Evolutionary conservation across 2,888 invertebrate species (phyloP), one percentile per base, ranked within the genome.

Genomic region (Stramonita haemastoma): DNA sequence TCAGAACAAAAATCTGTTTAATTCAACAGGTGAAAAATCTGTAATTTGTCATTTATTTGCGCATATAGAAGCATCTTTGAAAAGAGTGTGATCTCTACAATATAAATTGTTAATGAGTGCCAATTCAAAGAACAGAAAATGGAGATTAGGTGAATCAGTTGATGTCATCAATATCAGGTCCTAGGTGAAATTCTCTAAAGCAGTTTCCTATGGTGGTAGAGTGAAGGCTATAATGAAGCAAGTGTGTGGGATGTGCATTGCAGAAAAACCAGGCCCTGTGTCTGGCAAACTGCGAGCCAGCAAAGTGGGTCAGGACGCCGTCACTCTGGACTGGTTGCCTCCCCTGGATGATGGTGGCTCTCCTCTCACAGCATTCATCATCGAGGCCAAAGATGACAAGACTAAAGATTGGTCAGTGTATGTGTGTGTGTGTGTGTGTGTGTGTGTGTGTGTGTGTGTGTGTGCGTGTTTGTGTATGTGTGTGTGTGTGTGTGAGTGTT

Each of bases 241-340:
- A 13, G 60, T 60, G 60, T 15, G 22, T 19, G 60, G 11, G 22
- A 15, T 86, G 0, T 86, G 66, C 29, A 15, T 87, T 73, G 34
- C 92, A 95, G 94, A 92, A 8, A 92, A 92, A 92, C 97, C 94
- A 84, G 94, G 94, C 8, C 90, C 94, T 70, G 94, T 94, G 32
- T 93, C 94, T 56, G 94, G 94, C 57, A 93, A 93, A 90, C 97
- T 99, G 79, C 96, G 97, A 92, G 97, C 98, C 34, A 97, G 97
- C 83, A 98, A 98, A 94, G 97, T 98, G 29, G 89, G 91, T 26
- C 89, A 92, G 79, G 91, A 93, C 86, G 93, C 93, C 79, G 93
- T 94, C 86, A 94, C 94, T n/a, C 89, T 95, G 66, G 92, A 94
- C 90, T 96, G 96, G 96, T 92, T 93, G 26, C 92, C 95, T 60